phyloP scores from a whole-genome alignment of 2,888 invertebrate species.

The Oligia fasciuncula region DNA sequence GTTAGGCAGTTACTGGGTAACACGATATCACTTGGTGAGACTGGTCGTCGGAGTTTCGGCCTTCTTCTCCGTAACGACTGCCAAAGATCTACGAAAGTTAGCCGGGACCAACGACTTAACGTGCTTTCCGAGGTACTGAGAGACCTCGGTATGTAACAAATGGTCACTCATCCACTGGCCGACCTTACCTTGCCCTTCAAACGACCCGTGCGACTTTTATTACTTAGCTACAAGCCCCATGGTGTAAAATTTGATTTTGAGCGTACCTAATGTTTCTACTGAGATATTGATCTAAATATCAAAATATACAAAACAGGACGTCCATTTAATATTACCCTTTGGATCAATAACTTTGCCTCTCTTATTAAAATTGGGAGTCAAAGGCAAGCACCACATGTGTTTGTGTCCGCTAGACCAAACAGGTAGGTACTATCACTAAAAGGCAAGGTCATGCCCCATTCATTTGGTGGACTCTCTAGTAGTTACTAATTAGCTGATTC shows the following conservation, averaged over 20 bases:
- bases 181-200: too few species aligned
- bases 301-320: neutral
- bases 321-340: neutral
- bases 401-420: neutral
- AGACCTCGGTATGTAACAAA: neutral
- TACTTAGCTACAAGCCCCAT: neutral
- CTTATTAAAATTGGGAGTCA: neutral
- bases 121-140: neutral
- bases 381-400: neutral
- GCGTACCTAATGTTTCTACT: neutral
- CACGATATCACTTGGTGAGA: neutral
- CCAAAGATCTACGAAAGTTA: neutral
- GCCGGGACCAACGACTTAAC: neutral
- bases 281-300: neutral
- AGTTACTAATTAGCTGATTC: slow-evolving; percentile 41
- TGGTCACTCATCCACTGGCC: neutral
- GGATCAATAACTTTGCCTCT: neutral
- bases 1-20: neutral
- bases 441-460: neutral
- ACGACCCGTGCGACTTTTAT: neutral
- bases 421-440: neutral
- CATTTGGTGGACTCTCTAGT: neutral
- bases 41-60: neutral
- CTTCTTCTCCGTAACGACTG: neutral
- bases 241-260: neutral